Evolutionary conservation across 64 coral and sea anemone species (phyloP).

Genomic region (Montipora cactus): DNA sequence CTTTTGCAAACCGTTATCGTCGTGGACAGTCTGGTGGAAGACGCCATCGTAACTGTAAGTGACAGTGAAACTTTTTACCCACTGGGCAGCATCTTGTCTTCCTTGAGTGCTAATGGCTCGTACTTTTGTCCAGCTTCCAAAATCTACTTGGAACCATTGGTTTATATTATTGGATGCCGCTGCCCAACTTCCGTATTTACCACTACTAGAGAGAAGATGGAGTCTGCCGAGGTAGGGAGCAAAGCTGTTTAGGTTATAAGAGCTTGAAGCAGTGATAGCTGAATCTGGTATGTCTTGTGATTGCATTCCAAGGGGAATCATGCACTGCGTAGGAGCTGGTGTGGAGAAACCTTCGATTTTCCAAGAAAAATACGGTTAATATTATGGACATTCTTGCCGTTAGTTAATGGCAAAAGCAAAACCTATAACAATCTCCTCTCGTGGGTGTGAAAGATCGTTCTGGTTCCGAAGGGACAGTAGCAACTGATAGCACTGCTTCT

Average conservation of each 20-base stretch:
- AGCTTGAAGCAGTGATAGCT: conserved; percentile 45
- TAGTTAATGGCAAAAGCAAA: too few species aligned
- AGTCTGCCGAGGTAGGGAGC: conserved; percentile 50
- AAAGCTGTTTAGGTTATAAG: conserved; percentile 4
- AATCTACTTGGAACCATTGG: conserved; percentile 62
- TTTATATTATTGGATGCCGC: conserved; percentile 17
- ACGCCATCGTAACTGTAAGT: conserved; percentile 41
- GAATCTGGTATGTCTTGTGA: conserved; percentile 15
- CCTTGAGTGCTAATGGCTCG: conserved; percentile 38
- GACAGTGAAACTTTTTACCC: conserved; percentile 59
- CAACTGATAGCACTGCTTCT: too few species aligned
- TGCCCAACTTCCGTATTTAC: conserved; percentile 46
- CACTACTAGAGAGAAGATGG: conserved; percentile 15
- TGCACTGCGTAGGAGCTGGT: background rate
- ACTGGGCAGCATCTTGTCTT: conserved; percentile 32
- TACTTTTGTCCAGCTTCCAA: conserved; percentile 42
- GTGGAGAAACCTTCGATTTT: background rate
- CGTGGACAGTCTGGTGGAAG: background rate
- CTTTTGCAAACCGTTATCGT: background rate
- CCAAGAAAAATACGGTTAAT: too few species aligned
- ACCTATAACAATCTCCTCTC: too few species aligned
- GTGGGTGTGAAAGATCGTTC: too few species aligned
- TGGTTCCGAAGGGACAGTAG: too few species aligned
- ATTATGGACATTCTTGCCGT: too few species aligned
- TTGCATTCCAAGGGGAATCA: conserved; percentile 47